phyloP scores from a whole-genome alignment of 2,113 vertebrate species.

The Ceuthmochares aereus region DNA sequence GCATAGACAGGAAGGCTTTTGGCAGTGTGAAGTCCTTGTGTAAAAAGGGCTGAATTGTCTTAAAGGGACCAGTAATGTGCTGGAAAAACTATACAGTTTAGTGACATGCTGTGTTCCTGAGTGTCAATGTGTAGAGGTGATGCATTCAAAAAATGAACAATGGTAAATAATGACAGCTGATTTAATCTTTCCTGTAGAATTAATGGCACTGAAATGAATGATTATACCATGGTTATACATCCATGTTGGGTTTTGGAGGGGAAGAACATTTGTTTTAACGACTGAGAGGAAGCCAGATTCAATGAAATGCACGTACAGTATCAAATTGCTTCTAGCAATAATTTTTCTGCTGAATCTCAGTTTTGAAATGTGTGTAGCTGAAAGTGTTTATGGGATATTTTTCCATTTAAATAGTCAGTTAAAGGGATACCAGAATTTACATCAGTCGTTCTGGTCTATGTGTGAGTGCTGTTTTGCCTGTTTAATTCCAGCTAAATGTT shows the following conservation, averaged over 20 bases:
- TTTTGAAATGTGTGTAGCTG: conserved; percentile 5
- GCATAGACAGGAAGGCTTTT: neutral
- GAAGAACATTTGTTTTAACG: neutral
- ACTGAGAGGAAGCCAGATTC: neutral
- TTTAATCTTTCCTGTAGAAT: neutral
- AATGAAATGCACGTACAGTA: neutral
- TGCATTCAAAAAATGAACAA: neutral
- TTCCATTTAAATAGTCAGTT: neutral
- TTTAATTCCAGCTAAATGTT: neutral
- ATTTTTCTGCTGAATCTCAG: neutral
- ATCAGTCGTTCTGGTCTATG: neutral
- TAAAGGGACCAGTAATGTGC: neutral
- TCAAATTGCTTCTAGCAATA: neutral
- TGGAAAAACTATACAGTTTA: neutral
- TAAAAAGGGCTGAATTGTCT: neutral
- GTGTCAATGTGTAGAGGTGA: neutral
- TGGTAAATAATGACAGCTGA: neutral
- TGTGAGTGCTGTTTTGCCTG: neutral
- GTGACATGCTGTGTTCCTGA: neutral
- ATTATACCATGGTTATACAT: neutral
- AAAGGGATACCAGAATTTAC: neutral
- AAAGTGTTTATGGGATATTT: neutral
- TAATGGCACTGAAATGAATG: neutral
- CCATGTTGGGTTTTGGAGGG: neutral
- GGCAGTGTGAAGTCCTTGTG: neutral